A percentile compares a stretch with the other conserved stretches of the same genome.
These are phyloP conservation scores for Cisticola juncidis DNA, from an alignment of 2,113 vertebrate species.

Conservation along the genomic window DNA sequence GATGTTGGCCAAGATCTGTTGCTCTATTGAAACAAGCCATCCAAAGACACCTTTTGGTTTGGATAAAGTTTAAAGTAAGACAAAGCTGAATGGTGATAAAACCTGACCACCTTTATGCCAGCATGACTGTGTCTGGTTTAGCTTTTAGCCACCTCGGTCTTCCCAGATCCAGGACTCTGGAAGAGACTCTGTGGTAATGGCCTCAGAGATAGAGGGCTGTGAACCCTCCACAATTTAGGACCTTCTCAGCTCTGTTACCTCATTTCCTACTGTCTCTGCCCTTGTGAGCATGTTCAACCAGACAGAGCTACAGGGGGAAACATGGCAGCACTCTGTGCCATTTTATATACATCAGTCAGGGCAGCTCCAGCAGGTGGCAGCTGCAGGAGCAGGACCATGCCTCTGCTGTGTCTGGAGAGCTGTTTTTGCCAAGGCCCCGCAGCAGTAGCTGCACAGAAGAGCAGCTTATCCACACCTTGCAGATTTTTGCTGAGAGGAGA, in stretches of 20 bases:
- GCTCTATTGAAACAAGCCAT: background rate
- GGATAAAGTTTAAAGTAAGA: background rate
- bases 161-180: background rate
- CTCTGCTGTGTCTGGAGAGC: background rate
- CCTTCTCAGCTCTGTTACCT: background rate
- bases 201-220: background rate
- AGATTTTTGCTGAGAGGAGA: background rate
- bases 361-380: accelerated
- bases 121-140: background rate
- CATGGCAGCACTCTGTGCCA: accelerated
- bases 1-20: background rate
- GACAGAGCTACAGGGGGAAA: background rate
- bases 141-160: background rate
- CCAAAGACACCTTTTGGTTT: background rate
- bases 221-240: accelerated
- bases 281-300: accelerated
- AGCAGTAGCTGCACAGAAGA: background rate
- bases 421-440: background rate
- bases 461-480: background rate
- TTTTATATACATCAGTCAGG: background rate
- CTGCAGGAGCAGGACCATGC: background rate
- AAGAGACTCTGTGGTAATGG: background rate
- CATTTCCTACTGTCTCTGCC: accelerated
- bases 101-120: background rate
- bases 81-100: background rate